Evolutionary conservation across 2,113 vertebrate genomes (phyloP), one percentile per base, ranked within the genome.

Genomic region (Phyllostomus hastatus): DNA sequence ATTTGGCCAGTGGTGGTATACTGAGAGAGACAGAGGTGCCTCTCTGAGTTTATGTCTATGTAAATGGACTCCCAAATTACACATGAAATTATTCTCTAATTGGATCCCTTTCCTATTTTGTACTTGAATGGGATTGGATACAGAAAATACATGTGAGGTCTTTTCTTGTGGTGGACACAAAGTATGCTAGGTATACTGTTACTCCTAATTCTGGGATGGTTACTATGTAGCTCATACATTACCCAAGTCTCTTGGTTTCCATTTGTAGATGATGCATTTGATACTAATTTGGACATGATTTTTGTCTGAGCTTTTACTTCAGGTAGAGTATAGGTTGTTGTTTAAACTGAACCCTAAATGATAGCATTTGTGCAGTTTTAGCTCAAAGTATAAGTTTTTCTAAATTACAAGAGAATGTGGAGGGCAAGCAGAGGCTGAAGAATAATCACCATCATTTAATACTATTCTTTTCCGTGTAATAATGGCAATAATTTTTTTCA

Each of bases 221-320:
- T 61, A 61, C 64, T 87, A 90, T 73, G 33, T 85, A 59, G 31
- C 61, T 86, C 26, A 38, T 4, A 88, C 43, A 4, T 88, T 66
- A 85, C 11, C 11, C 20, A 73, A 0, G 66, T 82, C 11, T 76
- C 61, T 84, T 91, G 22, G 22, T 81, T 72, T 95, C 41, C 19
- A 66, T 75, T 35, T 81, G 70, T 33, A 43, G 15, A 15, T 64
- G 17, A 15, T 64, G 17, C 4, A 48, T 67, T 61, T 61, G 33
- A 89, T 86, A 33, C n/a, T 67, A 90, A 67, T 82, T 88, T 78
- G 11, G 28, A 24, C 76, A 11, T 17, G 22, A 85, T 4, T 41
- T 79, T 64, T 90, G 93, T 91, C 79, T 88, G 41, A 67, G 7
- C 14, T 52, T 88, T 88, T 96, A 35, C 17, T 87, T 95, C 22